Conservation (phyloP, 2,113 vertebrate species). For the Dendropsophus ebraccatus region DNA sequence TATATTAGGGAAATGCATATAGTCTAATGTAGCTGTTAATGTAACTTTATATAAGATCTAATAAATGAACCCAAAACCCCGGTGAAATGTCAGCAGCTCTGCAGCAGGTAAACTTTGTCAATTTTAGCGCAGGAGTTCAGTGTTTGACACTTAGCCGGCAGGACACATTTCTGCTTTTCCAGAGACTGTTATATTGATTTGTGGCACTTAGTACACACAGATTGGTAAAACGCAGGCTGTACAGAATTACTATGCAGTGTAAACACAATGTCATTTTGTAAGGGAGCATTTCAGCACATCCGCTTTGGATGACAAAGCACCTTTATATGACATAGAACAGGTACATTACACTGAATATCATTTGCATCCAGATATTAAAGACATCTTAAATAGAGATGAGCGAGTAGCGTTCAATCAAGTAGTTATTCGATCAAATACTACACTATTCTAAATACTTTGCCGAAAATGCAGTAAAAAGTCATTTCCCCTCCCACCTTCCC, state of each 20-base stretch:
- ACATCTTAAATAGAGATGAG: too few species aligned
- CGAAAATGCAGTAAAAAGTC: too few species aligned
- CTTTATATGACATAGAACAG: not conserved
- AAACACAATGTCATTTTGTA: not conserved
- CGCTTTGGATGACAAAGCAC: not conserved
- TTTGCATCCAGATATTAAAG: not conserved
- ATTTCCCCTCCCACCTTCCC: too few species aligned
- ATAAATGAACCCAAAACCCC: too few species aligned
- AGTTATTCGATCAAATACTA: too few species aligned
- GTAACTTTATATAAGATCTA: too few species aligned
- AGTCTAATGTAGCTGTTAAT: too few species aligned
- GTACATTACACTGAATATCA: not conserved
- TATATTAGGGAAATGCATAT: too few species aligned
- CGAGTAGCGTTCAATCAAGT: too few species aligned
- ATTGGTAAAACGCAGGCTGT: not conserved
- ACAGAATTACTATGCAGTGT: conserved; percentile 21
- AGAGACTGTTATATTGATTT: conserved; percentile 28
- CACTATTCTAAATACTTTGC: too few species aligned
- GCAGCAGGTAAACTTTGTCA: not conserved
- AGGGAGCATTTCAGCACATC: not conserved
- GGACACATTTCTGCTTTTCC: conserved; percentile 9
- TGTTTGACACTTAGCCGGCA: conserved; percentile 26
- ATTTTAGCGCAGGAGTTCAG: not conserved
- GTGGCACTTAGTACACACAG: not conserved
- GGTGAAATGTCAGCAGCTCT: not conserved